Evolutionary conservation across 2,888 invertebrate species (phyloP).

Genomic region (Acrobasis consociella): DNA sequence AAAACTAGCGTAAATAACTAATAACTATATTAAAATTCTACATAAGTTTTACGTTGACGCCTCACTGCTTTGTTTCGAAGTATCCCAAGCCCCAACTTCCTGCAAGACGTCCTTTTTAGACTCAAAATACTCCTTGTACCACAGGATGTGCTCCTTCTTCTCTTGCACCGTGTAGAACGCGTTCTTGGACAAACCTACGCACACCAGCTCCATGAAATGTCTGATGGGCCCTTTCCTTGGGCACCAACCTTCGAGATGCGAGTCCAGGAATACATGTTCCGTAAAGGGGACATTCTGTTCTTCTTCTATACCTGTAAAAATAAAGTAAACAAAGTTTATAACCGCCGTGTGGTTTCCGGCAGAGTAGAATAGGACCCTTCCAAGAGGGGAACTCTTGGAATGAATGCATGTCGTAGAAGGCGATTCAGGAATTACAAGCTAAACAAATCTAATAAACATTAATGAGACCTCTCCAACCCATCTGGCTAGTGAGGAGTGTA

Average conservation of each 20-base stretch:
- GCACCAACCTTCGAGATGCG: constrained; percentile 93
- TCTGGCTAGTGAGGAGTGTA: no score
- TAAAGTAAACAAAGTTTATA: no score
- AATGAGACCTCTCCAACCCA: no score
- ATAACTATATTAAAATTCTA: constrained; percentile 34
- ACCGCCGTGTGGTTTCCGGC: no score
- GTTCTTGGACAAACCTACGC: constrained; percentile 96
- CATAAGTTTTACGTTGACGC: constrained; percentile 38
- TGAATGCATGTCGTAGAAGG: no score
- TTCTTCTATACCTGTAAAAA: constrained; percentile 82
- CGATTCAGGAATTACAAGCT: no score
- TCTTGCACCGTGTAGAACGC: constrained; percentile 93
- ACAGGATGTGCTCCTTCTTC: constrained; percentile 94
- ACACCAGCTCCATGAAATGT: constrained; percentile 98
- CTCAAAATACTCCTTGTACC: constrained; percentile 96
- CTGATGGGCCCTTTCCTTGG: constrained; percentile 94
- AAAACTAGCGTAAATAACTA: constrained; percentile 34
- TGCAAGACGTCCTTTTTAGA: constrained; percentile 88
- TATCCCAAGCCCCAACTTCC: constrained; percentile 84
- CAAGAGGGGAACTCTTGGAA: no score
- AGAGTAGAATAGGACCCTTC: no score
- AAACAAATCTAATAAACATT: no score
- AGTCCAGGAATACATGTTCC: constrained; percentile 96
- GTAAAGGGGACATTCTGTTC: constrained; percentile 91
- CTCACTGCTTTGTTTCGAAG: constrained; percentile 41